Base-by-base conservation (phyloP, 2,113 vertebrate genomes). In the Corythaixoides concolor region DNA sequence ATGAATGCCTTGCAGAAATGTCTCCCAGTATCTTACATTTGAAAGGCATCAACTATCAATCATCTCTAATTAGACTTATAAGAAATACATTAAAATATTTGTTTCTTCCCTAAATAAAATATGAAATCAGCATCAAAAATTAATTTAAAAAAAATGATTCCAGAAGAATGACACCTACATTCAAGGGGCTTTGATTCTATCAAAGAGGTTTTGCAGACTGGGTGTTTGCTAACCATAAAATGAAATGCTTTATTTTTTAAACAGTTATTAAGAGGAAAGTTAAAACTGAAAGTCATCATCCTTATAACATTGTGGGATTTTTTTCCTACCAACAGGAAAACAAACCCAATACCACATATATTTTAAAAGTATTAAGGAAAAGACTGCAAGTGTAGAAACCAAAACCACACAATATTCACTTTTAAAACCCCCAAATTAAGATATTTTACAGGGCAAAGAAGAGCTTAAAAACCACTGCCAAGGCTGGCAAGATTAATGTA, bases 401-500 rank as follows among this genome's bases (percentile, higher is more conserved):
- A 43, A 89, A 39, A 30, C 5, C 30, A 90, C 28, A n/a, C 9
- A 92, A 55, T 18, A 92, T 27, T 33, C 50, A 74, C 72, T 89
- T 94, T 96, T 92, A 73, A 94, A 92, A 82, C 68, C 56, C 62
- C 91, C 95, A 95, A 53, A 69, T 58, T 89, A 90, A 92, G 62
- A 89, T 78, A 73, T 68, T 96, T 92, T 83, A 93, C 30, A 96
- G 70, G 60, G 73, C 49, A 97, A 97, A 97, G 66, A 68, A 96
- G 62, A 85, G 79, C 80, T 90, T 93, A 74, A 96, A 89, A 95
- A 86, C 39, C 63, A 93, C 81, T 90, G 91, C 93, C 93, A 96
- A 95, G 70, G 80, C 83, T 95, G 91, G 79, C 95, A 94, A 96
- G 94, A 69, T 59, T 78, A 89, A 95, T 93, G 68, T 50, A 97